phyloP scores from a whole-genome alignment of 2,888 invertebrate genomes.

The Oeneis ivallda region DNA sequence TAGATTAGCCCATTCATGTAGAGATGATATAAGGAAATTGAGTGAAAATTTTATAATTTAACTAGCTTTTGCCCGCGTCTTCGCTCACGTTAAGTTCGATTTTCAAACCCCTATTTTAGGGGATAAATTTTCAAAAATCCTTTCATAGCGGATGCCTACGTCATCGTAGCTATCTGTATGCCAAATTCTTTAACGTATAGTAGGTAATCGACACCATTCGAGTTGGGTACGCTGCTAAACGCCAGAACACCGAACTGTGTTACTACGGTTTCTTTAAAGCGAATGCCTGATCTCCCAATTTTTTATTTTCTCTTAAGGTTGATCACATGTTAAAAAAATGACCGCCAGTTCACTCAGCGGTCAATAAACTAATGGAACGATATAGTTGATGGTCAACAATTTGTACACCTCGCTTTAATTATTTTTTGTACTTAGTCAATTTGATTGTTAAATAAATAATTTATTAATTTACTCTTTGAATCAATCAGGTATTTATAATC shows the following conservation, averaged over 20 bases:
- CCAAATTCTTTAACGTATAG: constrained; percentile 36
- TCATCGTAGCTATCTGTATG: no score
- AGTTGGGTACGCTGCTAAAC: constrained; percentile 38
- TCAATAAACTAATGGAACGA: constrained; percentile 11
- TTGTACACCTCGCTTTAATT: no score
- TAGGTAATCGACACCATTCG: constrained; percentile 40
- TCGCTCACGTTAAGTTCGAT: no score
- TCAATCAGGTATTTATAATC: background rate
- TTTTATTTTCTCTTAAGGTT: constrained; percentile 21
- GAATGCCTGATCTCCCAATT: constrained; percentile 31
- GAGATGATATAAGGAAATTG: constrained; percentile 38
- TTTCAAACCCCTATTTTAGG: no score
- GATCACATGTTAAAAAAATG: constrained; percentile 20
- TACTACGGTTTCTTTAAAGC: constrained; percentile 41
- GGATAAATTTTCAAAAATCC: no score
- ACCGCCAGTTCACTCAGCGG: constrained; percentile 9
- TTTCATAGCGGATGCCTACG: no score
- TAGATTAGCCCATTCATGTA: constrained; percentile 40
- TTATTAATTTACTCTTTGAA: no score
- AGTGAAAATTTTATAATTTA: constrained; percentile 41
- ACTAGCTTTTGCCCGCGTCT: no score
- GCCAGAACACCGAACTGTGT: constrained; percentile 40
- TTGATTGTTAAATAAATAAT: background rate
- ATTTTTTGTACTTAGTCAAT: background rate
- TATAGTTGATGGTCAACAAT: background rate